phyloP scores from a whole-genome alignment of 2,888 invertebrate species.

The Ischnus inquisitorius region DNA sequence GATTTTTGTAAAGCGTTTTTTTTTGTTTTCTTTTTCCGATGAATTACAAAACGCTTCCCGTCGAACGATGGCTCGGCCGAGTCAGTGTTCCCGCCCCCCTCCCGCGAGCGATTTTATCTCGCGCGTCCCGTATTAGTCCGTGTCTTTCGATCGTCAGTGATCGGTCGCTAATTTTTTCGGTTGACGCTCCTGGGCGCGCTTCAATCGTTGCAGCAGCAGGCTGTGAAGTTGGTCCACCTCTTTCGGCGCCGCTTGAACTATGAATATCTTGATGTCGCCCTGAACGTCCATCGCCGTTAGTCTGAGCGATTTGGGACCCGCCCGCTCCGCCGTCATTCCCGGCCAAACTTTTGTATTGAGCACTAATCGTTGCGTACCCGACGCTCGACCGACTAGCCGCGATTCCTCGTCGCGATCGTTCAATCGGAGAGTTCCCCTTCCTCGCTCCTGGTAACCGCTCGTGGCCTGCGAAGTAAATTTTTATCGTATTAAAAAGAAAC shows the following conservation, averaged over 20 bases:
- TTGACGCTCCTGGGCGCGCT: constrained; percentile 84
- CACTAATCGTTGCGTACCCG: constrained; percentile 95
- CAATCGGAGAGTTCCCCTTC: constrained; percentile 94
- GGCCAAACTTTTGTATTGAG: constrained; percentile 98
- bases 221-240: constrained; percentile 90
- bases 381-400: constrained; percentile 94
- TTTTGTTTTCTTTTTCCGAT: neutral
- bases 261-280: constrained; percentile 94
- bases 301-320: constrained; percentile 94
- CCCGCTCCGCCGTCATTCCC: constrained; percentile 96
- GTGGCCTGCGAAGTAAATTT: constrained; percentile 82
- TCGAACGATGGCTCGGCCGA: neutral
- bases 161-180: constrained; percentile 83
- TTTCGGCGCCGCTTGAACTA: constrained; percentile 91
- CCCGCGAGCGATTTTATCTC: constrained; percentile 33
- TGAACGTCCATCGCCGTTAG: constrained; percentile 94
- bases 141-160: constrained; percentile 79
- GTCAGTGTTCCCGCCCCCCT: neutral
- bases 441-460: constrained; percentile 96
- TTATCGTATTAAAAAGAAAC: neutral
- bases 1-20: constrained; percentile 1
- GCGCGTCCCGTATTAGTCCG: constrained; percentile 26
- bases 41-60: neutral
- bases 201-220: constrained; percentile 88
- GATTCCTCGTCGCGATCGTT: constrained; percentile 91